Percentiles rank a stretch among this genome's conserved stretches.
phyloP scores from a whole-genome alignment of 2,888 invertebrate genomes.

The Sussaba pulchella region DNA sequence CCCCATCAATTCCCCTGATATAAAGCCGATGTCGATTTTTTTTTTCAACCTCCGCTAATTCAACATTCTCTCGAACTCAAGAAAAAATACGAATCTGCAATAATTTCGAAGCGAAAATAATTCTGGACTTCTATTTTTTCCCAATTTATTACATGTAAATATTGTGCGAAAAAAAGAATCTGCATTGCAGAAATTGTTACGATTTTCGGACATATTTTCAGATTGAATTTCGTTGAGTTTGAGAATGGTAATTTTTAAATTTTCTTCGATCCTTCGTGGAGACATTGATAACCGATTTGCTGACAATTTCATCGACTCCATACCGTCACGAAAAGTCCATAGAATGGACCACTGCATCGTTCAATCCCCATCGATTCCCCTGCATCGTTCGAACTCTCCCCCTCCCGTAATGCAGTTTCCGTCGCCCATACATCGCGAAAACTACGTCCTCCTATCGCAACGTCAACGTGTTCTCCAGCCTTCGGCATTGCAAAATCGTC shows the following conservation, averaged over 20 bases:
- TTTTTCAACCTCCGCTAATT: too few relatives aligned
- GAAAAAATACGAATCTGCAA: too few relatives aligned
- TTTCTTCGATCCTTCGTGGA: background rate
- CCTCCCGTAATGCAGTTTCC: constrained; percentile 7
- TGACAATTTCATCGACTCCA: constrained; percentile 7
- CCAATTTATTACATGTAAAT: too few relatives aligned
- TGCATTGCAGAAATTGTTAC: background rate
- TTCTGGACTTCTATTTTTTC: too few relatives aligned
- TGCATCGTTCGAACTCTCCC: background rate
- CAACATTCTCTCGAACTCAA: too few relatives aligned
- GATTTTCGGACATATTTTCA: background rate
- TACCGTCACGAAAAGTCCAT: background rate
- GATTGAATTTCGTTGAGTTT: background rate
- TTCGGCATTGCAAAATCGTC: constrained; percentile 1
- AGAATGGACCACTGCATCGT: too few relatives aligned
- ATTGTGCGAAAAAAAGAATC: too few relatives aligned
- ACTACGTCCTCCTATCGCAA: too few relatives aligned
- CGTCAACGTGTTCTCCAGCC: constrained; percentile 15
- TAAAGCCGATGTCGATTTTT: background rate
- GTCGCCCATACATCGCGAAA: background rate
- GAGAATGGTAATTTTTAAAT: background rate
- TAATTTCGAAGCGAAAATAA: too few relatives aligned
- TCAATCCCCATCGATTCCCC: background rate
- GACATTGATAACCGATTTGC: background rate
- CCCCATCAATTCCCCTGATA: background rate